Conservation (phyloP, 2,888 invertebrate genomes). For the Eupeodes luniger region DNA sequence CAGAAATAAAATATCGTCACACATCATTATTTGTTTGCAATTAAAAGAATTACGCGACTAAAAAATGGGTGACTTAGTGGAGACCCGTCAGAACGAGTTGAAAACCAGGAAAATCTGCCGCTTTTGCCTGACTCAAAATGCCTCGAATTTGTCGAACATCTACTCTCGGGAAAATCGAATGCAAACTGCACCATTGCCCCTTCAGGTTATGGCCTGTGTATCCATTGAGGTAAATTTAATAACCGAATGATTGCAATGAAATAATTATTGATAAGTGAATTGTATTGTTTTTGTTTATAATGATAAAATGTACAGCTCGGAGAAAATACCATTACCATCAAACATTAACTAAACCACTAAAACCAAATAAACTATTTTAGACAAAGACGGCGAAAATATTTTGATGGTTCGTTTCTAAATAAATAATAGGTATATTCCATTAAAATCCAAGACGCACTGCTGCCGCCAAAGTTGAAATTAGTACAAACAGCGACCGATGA, state of each 20-base stretch:
- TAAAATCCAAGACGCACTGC: slow-evolving; percentile 21
- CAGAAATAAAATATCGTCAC: neutral
- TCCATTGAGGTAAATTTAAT: slow-evolving; percentile 89
- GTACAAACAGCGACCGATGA: slow-evolving; percentile 13
- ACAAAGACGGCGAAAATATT: neutral
- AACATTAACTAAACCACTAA: too few species aligned
- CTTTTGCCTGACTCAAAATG: slow-evolving; percentile 89
- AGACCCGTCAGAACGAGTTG: slow-evolving; percentile 82
- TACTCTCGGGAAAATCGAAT: slow-evolving; percentile 86
- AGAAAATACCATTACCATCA: too few species aligned
- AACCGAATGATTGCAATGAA: neutral
- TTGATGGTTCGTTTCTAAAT: slow-evolving; percentile 79
- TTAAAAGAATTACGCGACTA: neutral
- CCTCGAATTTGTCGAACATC: slow-evolving; percentile 87
- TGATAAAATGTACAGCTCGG: neutral
- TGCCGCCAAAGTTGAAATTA: slow-evolving; percentile 37
- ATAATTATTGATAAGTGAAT: neutral
- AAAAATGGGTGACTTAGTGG: slow-evolving; percentile 58
- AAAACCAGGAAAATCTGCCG: slow-evolving; percentile 89
- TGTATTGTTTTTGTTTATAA: neutral
- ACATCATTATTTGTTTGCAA: neutral
- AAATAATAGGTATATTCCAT: slow-evolving; percentile 23
- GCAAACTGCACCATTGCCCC: slow-evolving; percentile 87
- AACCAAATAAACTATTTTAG: neutral
- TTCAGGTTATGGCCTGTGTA: slow-evolving; percentile 91